Evolutionary conservation across 2,888 invertebrate genomes (phyloP).

Genomic region (Apeira syringaria): DNA sequence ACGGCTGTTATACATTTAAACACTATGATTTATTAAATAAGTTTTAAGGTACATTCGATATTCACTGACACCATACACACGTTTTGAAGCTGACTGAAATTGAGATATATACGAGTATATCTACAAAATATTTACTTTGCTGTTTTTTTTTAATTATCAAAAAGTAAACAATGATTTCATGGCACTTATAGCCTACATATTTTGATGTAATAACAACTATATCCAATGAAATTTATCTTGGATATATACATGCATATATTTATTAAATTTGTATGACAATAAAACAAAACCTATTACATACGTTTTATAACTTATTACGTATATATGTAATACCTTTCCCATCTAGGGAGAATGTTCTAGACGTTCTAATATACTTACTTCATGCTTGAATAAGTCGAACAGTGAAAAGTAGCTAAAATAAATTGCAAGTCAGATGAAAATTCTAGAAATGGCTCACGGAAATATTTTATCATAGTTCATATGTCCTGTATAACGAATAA

Average conservation of each 20-base stretch:
- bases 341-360: no score
- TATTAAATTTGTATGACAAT: neutral
- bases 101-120: slow-evolving; percentile 22
- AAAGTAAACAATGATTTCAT: slow-evolving; percentile 48
- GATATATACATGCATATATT: slow-evolving; percentile 11
- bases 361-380: no score
- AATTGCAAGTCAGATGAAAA: no score
- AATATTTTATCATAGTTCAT: no score
- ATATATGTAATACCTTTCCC: no score
- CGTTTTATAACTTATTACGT: no score
- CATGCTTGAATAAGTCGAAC: no score
- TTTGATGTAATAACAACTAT: slow-evolving; percentile 32
- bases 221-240: slow-evolving; percentile 19
- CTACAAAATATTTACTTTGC: slow-evolving; percentile 15
- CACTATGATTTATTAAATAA: slow-evolving; percentile 24
- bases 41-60: slow-evolving; percentile 27
- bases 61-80: slow-evolving; percentile 26
- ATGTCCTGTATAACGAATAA: no score
- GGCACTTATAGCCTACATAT: slow-evolving; percentile 80
- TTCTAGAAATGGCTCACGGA: no score
- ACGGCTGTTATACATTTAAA: no score
- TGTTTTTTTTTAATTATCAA: slow-evolving; percentile 15
- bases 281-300: slow-evolving; percentile 1
- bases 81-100: slow-evolving; percentile 23
- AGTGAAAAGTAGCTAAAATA: no score